Conservation (phyloP, 2,113 vertebrate species). For the Thamnophis sirtalis region DNA sequence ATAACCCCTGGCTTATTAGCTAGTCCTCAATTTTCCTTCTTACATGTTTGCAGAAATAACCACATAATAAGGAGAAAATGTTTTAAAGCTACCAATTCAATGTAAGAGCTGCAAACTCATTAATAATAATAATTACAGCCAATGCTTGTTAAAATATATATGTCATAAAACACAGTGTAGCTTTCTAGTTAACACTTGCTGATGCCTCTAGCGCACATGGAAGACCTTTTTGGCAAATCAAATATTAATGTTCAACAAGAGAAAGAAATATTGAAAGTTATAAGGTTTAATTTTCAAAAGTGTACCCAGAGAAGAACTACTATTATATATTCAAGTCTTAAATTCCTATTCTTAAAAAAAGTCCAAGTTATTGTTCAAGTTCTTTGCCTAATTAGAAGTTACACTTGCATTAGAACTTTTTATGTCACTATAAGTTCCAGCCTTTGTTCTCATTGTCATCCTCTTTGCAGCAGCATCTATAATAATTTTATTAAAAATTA, state of each 20-base stretch:
- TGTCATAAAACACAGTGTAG: slow-evolving; percentile 35
- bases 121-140: slow-evolving; percentile 30
- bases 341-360: slow-evolving; percentile 51
- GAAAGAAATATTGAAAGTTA: slow-evolving; percentile 50
- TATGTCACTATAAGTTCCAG: not conserved
- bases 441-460: not conserved
- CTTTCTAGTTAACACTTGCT: slow-evolving; percentile 44
- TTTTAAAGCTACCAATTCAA: not conserved
- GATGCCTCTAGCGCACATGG: slow-evolving; percentile 29
- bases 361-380: slow-evolving; percentile 34
- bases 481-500: not conserved
- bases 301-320: slow-evolving; percentile 51
- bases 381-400: not conserved
- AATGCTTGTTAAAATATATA: slow-evolving; percentile 49
- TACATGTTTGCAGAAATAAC: not conserved
- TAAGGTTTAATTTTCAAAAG: slow-evolving; percentile 59
- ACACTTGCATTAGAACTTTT: not conserved
- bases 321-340: slow-evolving; percentile 65
- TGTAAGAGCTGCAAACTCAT: not conserved
- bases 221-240: slow-evolving; percentile 54
- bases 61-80: not conserved
- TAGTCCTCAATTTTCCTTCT: not conserved
- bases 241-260: slow-evolving; percentile 65
- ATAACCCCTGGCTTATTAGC: not conserved
- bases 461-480: not conserved